These are phyloP conservation scores for Drosophila kanapiae DNA, from an alignment of 1,140 invertebrate species.

Conservation along the genomic window DNA sequence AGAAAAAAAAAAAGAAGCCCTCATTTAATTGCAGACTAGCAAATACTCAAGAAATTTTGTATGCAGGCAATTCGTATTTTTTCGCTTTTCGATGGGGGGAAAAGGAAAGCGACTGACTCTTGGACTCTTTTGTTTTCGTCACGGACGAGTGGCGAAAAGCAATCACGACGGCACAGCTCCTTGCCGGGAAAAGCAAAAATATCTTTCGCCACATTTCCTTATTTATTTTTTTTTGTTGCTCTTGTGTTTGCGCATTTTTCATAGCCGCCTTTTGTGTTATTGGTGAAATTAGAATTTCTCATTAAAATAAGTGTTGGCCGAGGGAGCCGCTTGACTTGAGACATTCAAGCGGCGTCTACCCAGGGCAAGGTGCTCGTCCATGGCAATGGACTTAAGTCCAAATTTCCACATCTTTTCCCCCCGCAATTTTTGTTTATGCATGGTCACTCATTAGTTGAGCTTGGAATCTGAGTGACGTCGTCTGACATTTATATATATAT, in stretches of 20 bases:
- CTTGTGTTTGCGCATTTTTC: conserved; percentile 65
- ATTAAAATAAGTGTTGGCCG: conserved; percentile 82
- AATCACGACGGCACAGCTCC: conserved; percentile 55
- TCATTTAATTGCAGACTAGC: conserved; percentile 68
- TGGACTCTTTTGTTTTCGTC: conserved; percentile 73
- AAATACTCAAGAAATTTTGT: conserved; percentile 69
- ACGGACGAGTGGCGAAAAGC: conserved; percentile 78
- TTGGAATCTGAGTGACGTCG: conserved; percentile 55
- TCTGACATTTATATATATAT: conserved; percentile 32
- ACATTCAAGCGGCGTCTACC: conserved; percentile 54
- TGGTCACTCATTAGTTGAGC: conserved; percentile 80
- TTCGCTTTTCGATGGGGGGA: conserved; percentile 16
- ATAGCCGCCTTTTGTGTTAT: conserved; percentile 69
- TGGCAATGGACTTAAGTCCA: conserved; percentile 71
- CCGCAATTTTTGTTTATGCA: conserved; percentile 52
- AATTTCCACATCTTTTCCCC: conserved; percentile 16
- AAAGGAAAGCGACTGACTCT: conserved; percentile 16
- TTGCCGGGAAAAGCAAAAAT: conserved; percentile 53
- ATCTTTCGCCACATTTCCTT: conserved; percentile 55
- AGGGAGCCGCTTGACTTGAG: conserved; percentile 75
- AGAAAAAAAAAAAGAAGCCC: conserved; percentile 3
- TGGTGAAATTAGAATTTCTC: conserved; percentile 84
- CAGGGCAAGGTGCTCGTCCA: conserved; percentile 74
- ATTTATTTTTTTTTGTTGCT: conserved; percentile 5
- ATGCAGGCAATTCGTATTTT: conserved; percentile 67